Percentiles rank a stretch among this genome's conserved stretches.
Conservation (phyloP, 2,113 vertebrate species). For the Oxyura jamaicensis region DNA sequence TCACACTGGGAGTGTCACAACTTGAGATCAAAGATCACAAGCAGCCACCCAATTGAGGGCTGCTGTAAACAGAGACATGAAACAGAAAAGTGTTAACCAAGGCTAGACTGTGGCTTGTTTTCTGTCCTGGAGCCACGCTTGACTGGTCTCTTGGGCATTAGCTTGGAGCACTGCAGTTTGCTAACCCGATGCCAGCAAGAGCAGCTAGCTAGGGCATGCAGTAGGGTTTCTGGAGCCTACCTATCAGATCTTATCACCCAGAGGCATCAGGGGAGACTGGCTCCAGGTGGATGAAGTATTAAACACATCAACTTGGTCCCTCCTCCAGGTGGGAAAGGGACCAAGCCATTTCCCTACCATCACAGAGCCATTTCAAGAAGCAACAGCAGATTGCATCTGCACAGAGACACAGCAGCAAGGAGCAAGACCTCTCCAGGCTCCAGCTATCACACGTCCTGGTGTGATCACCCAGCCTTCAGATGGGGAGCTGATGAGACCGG, state of each 20-base stretch:
- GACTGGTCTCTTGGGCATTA: not conserved
- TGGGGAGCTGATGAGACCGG: fast-evolving
- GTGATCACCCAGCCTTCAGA: not conserved
- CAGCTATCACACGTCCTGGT: not conserved
- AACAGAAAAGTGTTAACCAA: conserved; percentile 20
- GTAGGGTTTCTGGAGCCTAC: not conserved
- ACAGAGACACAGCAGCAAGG: not conserved
- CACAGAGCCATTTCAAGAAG: not conserved
- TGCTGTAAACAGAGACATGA: not conserved
- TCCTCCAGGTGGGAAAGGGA: not conserved
- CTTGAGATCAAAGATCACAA: conserved; percentile 1
- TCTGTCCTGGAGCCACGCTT: not conserved
- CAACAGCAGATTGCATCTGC: not conserved
- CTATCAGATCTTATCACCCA: not conserved
- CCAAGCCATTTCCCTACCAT: not conserved
- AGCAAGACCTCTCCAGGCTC: not conserved
- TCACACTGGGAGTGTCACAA: not conserved
- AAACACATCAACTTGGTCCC: not conserved
- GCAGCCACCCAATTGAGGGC: not conserved
- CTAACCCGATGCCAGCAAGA: not conserved
- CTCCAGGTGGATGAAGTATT: not conserved
- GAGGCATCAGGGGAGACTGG: fast-evolving
- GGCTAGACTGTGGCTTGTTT: conserved; percentile 38
- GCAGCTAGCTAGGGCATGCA: not conserved
- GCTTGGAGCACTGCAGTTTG: not conserved